Base-by-base conservation (phyloP, 2,797 vertebrate species). In the Xyrichtys novacula region DNA sequence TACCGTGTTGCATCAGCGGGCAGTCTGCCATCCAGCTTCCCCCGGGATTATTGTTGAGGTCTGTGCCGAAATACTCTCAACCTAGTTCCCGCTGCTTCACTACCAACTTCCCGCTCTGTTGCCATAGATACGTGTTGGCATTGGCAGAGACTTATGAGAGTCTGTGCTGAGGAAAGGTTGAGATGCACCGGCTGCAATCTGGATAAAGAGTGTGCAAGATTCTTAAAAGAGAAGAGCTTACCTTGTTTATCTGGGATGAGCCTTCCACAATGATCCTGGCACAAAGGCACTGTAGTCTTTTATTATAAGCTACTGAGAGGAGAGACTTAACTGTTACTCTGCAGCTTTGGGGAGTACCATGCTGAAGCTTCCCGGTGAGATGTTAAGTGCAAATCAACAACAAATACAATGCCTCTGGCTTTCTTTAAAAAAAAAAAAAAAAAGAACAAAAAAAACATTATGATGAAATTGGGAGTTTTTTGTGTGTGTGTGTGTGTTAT, bases 71-170 rank as follows among this genome's bases (percentile, higher is more conserved):
- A 83, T 47, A 74, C 86, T 63, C 76, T 84, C 85, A 70, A 81
- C 85, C 88, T 70, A 83, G 39, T 80, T 82, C 75, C 81, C 32
- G 75, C 84, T 84, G 87, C 85, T 83, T 80, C 68, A 69, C 67
- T 40, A 76, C 73, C 69, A 83, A 66, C 75, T 71, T 57, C 66
- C 80, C 8, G 67, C 80, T 80, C 79, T 80, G 92, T 94, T 93
- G 86, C 92, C 85, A 89, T 93, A 85, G 90, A 79, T 85, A 93
- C 87, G 31, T 19, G n/a, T 70, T 70, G 81, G 84, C 85, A 85
- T 78, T 40, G 77, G 76, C 64, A 64, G 74, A 63, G 76, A 71
- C 73, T 74, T 63, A 40, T 46, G 63, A 74, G 65, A 70, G 78
- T 22, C 74, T 60, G 79, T 39, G 55, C 70, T 79, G 25, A 28